These are phyloP conservation scores for Incurvaria masculella DNA, from an alignment of 2,888 invertebrate genomes.

Conservation along the genomic window DNA sequence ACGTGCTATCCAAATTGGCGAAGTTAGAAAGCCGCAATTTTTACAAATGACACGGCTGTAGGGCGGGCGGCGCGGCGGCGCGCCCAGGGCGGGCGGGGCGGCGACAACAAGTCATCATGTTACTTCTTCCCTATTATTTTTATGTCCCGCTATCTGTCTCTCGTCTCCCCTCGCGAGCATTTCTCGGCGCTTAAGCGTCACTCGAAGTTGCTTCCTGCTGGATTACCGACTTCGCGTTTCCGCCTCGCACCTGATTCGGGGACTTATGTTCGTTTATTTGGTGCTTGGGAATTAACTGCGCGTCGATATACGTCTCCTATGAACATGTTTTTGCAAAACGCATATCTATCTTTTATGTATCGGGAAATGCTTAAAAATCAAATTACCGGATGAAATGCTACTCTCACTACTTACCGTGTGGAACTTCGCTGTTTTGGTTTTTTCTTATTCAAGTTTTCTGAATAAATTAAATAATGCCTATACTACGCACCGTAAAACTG, in stretches of 20 bases:
- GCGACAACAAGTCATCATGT: slow-evolving; percentile 53
- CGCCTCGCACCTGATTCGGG: background rate
- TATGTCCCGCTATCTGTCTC: slow-evolving; percentile 31
- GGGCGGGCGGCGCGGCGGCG: slow-evolving; percentile 34
- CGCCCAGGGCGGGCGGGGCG: slow-evolving; percentile 52
- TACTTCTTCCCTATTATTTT: slow-evolving; percentile 52
- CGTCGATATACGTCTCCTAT: too few species aligned
- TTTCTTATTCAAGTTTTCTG: too few species aligned
- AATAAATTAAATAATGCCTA: too few species aligned
- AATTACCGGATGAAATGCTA: too few species aligned
- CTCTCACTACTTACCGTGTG: too few species aligned
- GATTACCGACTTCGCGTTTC: background rate
- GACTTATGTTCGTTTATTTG: background rate
- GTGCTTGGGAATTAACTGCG: background rate
- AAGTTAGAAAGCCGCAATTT: slow-evolving; percentile 53
- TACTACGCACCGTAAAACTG: too few species aligned
- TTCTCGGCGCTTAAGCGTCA: background rate
- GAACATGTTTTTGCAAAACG: too few species aligned
- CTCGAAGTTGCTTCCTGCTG: background rate
- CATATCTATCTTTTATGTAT: too few species aligned
- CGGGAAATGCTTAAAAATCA: too few species aligned
- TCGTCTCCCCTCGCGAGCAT: slow-evolving; percentile 18
- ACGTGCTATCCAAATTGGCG: slow-evolving; percentile 30
- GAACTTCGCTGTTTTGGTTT: too few species aligned
- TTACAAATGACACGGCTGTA: slow-evolving; percentile 57